Base-by-base conservation (phyloP, 2,113 vertebrate genomes). In the Castor canadensis region DNA sequence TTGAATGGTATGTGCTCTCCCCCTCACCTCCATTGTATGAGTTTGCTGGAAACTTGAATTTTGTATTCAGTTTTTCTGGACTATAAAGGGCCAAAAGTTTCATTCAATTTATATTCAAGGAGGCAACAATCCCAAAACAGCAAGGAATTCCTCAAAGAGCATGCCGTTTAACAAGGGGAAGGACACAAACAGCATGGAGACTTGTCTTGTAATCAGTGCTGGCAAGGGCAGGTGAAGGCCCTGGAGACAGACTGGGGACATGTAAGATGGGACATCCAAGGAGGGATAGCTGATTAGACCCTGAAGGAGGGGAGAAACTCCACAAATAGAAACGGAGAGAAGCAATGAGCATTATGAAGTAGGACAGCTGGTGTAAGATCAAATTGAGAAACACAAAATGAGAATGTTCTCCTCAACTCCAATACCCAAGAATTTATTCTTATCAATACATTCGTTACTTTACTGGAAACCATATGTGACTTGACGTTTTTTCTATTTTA, bases 61-160 rank as follows among this genome's bases (percentile, higher is more conserved):
- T 69, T 73, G 20, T 97, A 73, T 89, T 87, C 47, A 67, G 75
- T 84, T 64, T n/a, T 69, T 35, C 35, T 83, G 73, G 60, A n/a
- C 15, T 60, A 15, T 30, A 45, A 85, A 86, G 45, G 30, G 32
- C 49, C 52, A 47, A 52, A 91, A 35, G 45, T 71, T 75, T 69
- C 58, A 75, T 56, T 81, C 58, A 47, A 35, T 9, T 17, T 92
- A 3, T 60, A 4, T n/a, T 43, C 76, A 54, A 66, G 82, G 10
- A 92, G 38, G 3, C 72, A 87, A 0, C 64, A 86, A 83, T 24
- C 52, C n/a, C 17, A 32, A 45, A 32, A 43, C 4, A 58, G 66
- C 58, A 40, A 89, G 26, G 12, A 43, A 73, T 87, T 72, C 40
- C 84, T 87, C 35, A 30, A 80, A 71, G 85, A 64, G 54, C 20